These are phyloP conservation scores for Papilio helenus DNA, from an alignment of 1,140 invertebrate species.

Conservation along the genomic window DNA sequence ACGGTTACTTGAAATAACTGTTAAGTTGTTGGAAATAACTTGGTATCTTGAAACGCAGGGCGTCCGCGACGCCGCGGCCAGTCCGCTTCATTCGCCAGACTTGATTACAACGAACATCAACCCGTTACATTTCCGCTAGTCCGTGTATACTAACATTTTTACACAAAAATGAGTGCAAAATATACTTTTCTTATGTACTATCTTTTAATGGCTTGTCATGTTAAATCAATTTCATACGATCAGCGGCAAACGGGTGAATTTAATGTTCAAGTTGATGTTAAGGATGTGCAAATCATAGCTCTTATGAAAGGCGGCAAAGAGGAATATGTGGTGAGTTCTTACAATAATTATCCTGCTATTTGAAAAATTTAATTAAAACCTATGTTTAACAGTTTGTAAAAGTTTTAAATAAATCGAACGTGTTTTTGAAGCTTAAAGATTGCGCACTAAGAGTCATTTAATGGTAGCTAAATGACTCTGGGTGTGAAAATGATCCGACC, in stretches of 20 bases:
- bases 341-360: not conserved
- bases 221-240: conserved; percentile 82
- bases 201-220: conserved; percentile 42
- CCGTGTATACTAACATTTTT: conserved; percentile 1
- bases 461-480: not conserved
- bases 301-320: conserved; percentile 79
- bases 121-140: conserved; percentile 24
- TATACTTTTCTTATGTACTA: conserved; percentile 40
- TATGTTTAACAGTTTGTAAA: not conserved
- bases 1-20: conserved; percentile 80
- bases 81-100: conserved; percentile 60
- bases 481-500: not conserved
- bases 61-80: conserved; percentile 49
- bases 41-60: conserved; percentile 64
- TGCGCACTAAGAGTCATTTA: not conserved
- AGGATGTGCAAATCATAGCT: conserved; percentile 89
- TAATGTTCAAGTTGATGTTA: conserved; percentile 90
- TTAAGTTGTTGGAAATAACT: conserved; percentile 81
- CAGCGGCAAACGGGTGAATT: conserved; percentile 90
- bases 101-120: conserved; percentile 50
- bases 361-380: not conserved
- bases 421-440: no score
- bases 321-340: conserved; percentile 76
- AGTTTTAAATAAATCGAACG: no score
- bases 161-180: conserved; percentile 26